A percentile compares a stretch with the other conserved stretches of the same genome.
Evolutionary conservation across 2,888 invertebrate species (phyloP).

Genomic region (Carpatolechia fugitivella): DNA sequence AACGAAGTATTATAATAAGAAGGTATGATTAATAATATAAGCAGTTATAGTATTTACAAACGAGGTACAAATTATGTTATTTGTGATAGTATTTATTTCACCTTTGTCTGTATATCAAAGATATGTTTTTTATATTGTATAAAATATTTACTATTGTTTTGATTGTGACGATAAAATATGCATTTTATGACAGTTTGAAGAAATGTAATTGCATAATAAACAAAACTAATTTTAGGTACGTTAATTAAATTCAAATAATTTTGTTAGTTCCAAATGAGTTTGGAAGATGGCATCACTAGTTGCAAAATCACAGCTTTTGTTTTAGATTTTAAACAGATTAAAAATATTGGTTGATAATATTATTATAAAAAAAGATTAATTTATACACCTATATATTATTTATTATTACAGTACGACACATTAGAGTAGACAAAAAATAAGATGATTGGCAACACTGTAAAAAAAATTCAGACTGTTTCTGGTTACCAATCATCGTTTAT

Average conservation of each 20-base stretch:
- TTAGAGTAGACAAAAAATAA: too few relatives aligned
- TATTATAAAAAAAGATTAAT: not conserved
- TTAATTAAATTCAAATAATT: too few relatives aligned
- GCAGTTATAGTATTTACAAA: conserved; percentile 24
- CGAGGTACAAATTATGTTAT: conserved; percentile 59
- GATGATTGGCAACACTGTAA: too few relatives aligned
- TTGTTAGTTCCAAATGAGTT: too few relatives aligned
- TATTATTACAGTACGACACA: too few relatives aligned
- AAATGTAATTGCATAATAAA: not conserved
- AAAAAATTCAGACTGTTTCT: too few relatives aligned
- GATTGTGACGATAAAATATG: not conserved
- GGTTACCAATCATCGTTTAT: too few relatives aligned
- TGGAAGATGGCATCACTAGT: not conserved
- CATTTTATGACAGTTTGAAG: not conserved
- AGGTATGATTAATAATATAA: conserved; percentile 5
- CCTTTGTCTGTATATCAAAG: conserved; percentile 22
- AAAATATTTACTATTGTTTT: not conserved
- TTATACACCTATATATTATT: conserved; percentile 1
- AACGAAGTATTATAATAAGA: conserved; percentile 4
- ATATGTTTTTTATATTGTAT: conserved; percentile 4
- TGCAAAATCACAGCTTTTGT: not conserved
- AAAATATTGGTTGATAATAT: not conserved
- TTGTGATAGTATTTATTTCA: conserved; percentile 47
- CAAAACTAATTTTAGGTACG: too few relatives aligned
- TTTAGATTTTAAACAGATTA: not conserved